Percentiles rank a stretch among this genome's conserved stretches.
phyloP scores from a whole-genome alignment of 2,888 invertebrate species.

The Thecocarcelia acutangulata region DNA sequence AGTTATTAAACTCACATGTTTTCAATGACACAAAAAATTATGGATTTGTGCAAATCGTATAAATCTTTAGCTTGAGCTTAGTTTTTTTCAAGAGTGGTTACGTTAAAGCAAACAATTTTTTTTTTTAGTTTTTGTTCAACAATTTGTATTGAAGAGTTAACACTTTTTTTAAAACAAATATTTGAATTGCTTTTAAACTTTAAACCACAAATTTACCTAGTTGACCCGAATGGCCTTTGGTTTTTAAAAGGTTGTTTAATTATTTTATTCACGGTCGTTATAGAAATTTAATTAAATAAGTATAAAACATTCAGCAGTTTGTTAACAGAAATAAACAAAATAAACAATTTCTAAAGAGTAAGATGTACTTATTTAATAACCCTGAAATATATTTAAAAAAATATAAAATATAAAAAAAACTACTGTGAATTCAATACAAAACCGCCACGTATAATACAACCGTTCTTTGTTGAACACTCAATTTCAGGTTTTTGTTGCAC shows the following conservation, averaged over 20 bases:
- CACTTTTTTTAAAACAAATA: too few species aligned
- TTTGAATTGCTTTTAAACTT: not conserved
- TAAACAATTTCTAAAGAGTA: constrained; percentile 28
- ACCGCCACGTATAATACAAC: constrained; percentile 16
- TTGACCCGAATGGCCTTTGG: not conserved
- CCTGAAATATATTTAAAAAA: constrained; percentile 29
- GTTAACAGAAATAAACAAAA: constrained; percentile 8
- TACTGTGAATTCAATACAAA: not conserved
- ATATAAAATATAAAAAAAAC: too few species aligned
- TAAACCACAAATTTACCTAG: not conserved
- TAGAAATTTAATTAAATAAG: not conserved
- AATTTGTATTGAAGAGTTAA: too few species aligned
- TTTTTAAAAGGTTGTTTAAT: not conserved
- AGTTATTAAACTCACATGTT: too few species aligned
- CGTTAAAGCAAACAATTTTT: too few species aligned
- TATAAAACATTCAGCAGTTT: not conserved
- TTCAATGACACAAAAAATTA: too few species aligned
- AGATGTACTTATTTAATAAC: constrained; percentile 37
- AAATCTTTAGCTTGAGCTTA: too few species aligned
- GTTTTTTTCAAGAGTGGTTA: too few species aligned
- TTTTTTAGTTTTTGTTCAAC: too few species aligned
- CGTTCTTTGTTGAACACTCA: constrained; percentile 23
- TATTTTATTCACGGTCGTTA: constrained; percentile 12
- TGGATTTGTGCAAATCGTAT: too few species aligned
- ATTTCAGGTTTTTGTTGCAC: not conserved